Evolutionary conservation across 30 jellyfish, hydroid and myxozoan genomes (phyloP), one percentile per base, ranked within the genome.

Genomic region (Phacellophora camtschatica): DNA sequence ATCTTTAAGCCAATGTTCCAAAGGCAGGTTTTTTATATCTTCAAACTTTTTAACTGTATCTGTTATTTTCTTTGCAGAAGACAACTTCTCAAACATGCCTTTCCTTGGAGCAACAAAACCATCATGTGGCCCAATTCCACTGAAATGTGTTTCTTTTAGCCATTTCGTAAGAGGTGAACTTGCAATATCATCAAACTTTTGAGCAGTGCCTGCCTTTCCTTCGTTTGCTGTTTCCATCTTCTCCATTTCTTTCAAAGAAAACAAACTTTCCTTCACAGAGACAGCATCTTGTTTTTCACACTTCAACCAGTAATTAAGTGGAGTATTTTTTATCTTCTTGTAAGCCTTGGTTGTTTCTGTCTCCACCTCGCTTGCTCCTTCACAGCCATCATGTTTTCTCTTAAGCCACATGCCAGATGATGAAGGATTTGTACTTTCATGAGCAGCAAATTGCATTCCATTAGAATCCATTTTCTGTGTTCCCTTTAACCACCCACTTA

Each of bases 341-440:
- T 1, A 76, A 0, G 30, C 67, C 16, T 62, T 34, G 25, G 75
- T 28, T 18, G 69, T 33, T 16, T 58, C 71, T 11, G 71, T 27
- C 36, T 53, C 73, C 25, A 22, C 10, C 33, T 29, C 3, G 16
- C 45, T n/a, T 19, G 27, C 36, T 36, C 20, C 9, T 29, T 46
- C 61, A 46, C 28, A 46, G 4, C 30, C 66, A 10, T 15, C 25
- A 20, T 33, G 35, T 57, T 76, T 76, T 39, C 76, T 35, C 30
- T 76, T 76, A 79, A 76, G 31, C 88, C 88, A 76, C 23, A 12
- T 46, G 23, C 70, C 35, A 18, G n/a, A 27, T n/a, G 29, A 46
- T 46, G 77, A 32, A n/a, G 57, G 28, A 51, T n/a, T n/a, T n/a
- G n/a, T n/a, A n/a, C n/a, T n/a, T n/a, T n/a, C n/a, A n/a, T n/a